Percentiles rank a stretch among this genome's conserved stretches.
Evolutionary conservation across 2,113 vertebrate species (phyloP).

Genomic region (Rissa tridactyla): DNA sequence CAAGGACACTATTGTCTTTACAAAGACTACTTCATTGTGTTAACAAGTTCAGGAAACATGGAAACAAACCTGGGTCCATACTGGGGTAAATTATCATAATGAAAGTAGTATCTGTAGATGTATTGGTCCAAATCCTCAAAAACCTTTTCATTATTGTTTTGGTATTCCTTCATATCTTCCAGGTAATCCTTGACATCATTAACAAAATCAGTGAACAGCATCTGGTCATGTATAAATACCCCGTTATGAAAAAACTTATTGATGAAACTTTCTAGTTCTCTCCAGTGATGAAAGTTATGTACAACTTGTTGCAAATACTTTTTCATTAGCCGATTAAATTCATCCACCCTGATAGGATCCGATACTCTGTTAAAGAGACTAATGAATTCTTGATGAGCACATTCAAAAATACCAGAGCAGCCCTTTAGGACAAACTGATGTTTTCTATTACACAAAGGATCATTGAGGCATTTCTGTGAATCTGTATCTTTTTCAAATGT

Average conservation of each 20-base stretch:
- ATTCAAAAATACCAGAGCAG: slow-evolving; percentile 85
- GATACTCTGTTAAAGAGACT: slow-evolving; percentile 84
- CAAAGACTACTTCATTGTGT: background rate
- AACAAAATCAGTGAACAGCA: slow-evolving; percentile 95
- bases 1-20: background rate
- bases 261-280: slow-evolving; percentile 88
- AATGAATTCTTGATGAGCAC: slow-evolving; percentile 85
- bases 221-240: slow-evolving; percentile 92
- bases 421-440: slow-evolving; percentile 69
- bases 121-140: slow-evolving; percentile 90
- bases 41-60: slow-evolving; percentile 60
- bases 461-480: slow-evolving; percentile 56
- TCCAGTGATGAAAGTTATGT: slow-evolving; percentile 89
- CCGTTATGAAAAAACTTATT: slow-evolving; percentile 89
- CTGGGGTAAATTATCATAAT: slow-evolving; percentile 76
- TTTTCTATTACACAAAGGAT: slow-evolving; percentile 64
- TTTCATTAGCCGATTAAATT: slow-evolving; percentile 86
- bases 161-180: slow-evolving; percentile 85
- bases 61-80: slow-evolving; percentile 85
- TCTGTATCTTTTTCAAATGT: slow-evolving; percentile 54
- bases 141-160: slow-evolving; percentile 70
- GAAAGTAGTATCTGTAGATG: slow-evolving; percentile 90
- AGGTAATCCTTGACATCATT: slow-evolving; percentile 89
- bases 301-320: slow-evolving; percentile 89
- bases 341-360: slow-evolving; percentile 86